Conservation (phyloP, 2,797 vertebrate genomes). For the Antrozous pallidus region DNA sequence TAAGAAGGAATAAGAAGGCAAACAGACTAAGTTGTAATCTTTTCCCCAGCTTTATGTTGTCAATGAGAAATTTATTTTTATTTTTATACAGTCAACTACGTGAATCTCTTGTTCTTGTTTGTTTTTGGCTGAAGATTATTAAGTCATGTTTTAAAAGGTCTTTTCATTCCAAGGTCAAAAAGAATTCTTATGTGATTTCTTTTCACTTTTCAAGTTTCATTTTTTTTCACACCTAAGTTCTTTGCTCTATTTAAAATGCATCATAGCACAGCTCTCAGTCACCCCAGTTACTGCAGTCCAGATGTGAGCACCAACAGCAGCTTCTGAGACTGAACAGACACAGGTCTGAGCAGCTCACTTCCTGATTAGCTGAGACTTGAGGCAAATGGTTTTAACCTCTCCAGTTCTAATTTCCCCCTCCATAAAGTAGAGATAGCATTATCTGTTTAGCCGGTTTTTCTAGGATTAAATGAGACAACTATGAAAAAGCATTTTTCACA, state of each 20-base stretch:
- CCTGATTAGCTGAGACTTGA: neutral
- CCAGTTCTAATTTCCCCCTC: neutral
- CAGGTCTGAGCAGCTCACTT: neutral
- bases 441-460: neutral
- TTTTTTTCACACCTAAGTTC: neutral
- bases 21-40: neutral
- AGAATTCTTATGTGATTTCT: neutral
- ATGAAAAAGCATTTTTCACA: no score
- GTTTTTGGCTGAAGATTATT: neutral
- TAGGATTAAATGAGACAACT: neutral
- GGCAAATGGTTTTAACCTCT: neutral
- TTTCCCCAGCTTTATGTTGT: neutral
- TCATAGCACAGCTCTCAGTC: neutral
- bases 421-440: neutral
- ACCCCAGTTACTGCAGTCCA: neutral
- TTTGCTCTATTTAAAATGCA: neutral
- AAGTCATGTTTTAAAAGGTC: neutral
- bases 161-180: neutral
- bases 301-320: neutral
- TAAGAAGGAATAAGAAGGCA: neutral
- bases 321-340: neutral
- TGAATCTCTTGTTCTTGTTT: neutral
- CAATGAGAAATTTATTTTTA: neutral
- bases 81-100: neutral
- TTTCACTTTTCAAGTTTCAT: neutral